Evolutionary conservation across 1,140 invertebrate genomes (phyloP), one percentile per base, ranked within the genome.

Genomic region (Macrocentrus cingulum): DNA sequence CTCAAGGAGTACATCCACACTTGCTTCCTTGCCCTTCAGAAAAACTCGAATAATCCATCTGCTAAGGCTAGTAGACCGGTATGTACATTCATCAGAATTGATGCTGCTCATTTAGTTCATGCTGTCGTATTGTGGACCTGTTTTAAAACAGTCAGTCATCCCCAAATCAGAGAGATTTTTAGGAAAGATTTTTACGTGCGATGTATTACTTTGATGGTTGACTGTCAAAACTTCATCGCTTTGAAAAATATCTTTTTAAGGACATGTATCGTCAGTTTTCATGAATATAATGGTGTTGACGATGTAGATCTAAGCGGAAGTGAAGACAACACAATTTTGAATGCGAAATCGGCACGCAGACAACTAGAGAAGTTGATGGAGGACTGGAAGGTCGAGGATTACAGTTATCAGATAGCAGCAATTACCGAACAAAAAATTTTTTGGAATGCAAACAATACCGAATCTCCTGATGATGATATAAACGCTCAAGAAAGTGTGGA

Each of bases 51-150:
- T 7, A 25, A 48, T 2, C 15, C 13, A 19, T 25, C 6, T 13
- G 13, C 23, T 6, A 1, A n/a, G n/a, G n/a, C 18, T 19, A 45
- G 1, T 1, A 34, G 20, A 9, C n/a, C n/a, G 48, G 25, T 42
- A 22, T 23, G 9, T 2, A 56, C 54, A 11, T 59, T 16, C 41
- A 23, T 62, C 1, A 45, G 60, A 18, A 16, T 62, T 16, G 60
- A 62, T 41, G 55, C 58, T 5, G 60, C 60, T 15, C 60, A 62
- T 42, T 16, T 58, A 13, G 39, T 54, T 16, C 18, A 36, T 6
- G 42, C 23, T 25, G 29, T 61, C n/a, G 19, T 41, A 6, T 2
- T 23, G 9, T 56, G 50, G 53, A 53, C 29, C 23, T 61, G 53
- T 41, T 61, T 56, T 36, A 41, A 56, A 1, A 7, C 19, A n/a